Evolutionary conservation across 92 coral and sea anemone genomes (phyloP), one percentile per base, ranked within the genome.

Genomic region (Porites divaricata): DNA sequence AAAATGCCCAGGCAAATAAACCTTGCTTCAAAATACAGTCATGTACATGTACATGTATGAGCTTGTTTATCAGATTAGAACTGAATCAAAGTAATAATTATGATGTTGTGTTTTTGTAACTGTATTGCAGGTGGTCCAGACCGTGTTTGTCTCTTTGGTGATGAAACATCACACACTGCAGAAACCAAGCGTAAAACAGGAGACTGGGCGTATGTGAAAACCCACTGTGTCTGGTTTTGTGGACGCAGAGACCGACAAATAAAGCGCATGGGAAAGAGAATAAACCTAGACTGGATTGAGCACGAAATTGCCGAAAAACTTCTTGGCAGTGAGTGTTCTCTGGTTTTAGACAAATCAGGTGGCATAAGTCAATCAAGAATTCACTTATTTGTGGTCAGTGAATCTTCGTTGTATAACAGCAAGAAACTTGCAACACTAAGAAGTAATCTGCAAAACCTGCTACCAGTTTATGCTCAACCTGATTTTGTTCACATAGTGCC

Each of bases 171-270:
- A 17, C 78, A 80, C 28, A 22, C 21, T 11, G 78, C 85, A 17
- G 91, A 88, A 62, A 81, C 77, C 24, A 81, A 94, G 87, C 92
- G 99, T 67, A 83, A 95, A 28, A 92, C 96, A 26, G 99, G 98
- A 26, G 98, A 96, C 88, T 79, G 91, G 83, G 99, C 90, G 3
- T 91, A 83, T 72, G 86, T 94, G 11, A 85, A 85, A 61, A 83
- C 85, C 59, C 66, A 83, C 24, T 78, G 74, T 11, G 89, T 96
- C 67, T 90, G 96, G 93, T 96, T 83, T 78, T 74, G 87, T 51
- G 99, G 99, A 58, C 96, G 99, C 19, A 84, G 72, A 21, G 95
- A 94, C 85, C 75, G 98, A 73, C 94, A 90, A 74, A 88, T 96
- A n/a, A 96, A 96, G 49, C 76, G 99, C 64, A 78, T 81, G 72